Base-by-base conservation (phyloP, 92 coral and sea anemone genomes). In the Ricordea florida region DNA sequence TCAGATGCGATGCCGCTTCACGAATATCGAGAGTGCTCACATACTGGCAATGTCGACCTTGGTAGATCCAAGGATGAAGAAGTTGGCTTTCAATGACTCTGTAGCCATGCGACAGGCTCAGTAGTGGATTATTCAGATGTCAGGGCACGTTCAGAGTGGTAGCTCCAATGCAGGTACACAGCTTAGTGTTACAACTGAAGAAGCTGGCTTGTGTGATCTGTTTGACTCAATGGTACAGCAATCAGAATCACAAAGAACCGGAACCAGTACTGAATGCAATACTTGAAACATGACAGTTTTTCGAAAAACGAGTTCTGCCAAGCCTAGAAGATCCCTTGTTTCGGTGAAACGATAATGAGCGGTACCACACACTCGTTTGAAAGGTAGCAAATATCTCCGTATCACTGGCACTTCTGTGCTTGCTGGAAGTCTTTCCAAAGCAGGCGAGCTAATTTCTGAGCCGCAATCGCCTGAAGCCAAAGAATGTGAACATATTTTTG, bases 21-120 rank as follows among this genome's bases (percentile, higher is more conserved):
- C 32, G 32, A 37, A 16, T n/a, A 44, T 76, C 4, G 64, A 49
- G 64, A 57, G 15, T 14, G 44, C 41, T 31, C 43, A 34, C 25
- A 35, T 17, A 6, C 52, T 76, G 9, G 63, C 73, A 8, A 33
- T 61, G 63, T 50, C 82, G 28, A 76, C 82, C 9, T 8, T 76
- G 26, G 31, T 76, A 6, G 73, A 76, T 76, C 82, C 72, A 22
- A 72, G 73, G 18, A n/a, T 76, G 37, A 47, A 76, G 73, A 76
- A 76, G 36, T 8, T 76, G 36, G 82, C 72, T 20, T 49, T 76
- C 43, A n/a, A 33, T 31, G 69, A 76, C 26, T 20, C 45, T 48
- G 41, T 1, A 41, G 62, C 52, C 13, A 63, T 31, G n/a, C 57
- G 21, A 15, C 73, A 62, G 21, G 72, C 62, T 13, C 72, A 42